Evolutionary conservation across 2,888 invertebrate genomes (phyloP), one percentile per base, ranked within the genome.

Genomic region (Lepidochrysops patricia): DNA sequence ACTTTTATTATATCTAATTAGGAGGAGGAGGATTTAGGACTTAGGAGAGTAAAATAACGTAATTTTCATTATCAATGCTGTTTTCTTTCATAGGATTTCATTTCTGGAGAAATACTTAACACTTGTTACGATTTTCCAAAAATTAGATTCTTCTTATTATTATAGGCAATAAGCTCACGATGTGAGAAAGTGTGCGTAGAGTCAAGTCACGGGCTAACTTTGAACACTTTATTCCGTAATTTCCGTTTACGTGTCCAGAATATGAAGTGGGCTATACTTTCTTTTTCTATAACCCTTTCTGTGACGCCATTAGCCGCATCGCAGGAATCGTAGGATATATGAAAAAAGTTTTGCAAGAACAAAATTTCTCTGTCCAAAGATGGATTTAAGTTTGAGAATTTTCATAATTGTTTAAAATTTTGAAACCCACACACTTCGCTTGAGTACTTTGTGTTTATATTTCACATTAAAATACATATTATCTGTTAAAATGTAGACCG

Each of bases 141-240:
- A n/a, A n/a, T n/a, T n/a, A n/a, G n/a, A n/a, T n/a, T n/a, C n/a
- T n/a, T n/a, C n/a, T n/a, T n/a, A n/a, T n/a, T n/a, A n/a, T n/a
- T n/a, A n/a, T n/a, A n/a, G n/a, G n/a, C n/a, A n/a, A 43, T 43
- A 43, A 12, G 29, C 4, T 9, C 12, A 29, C 19, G 1, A 54
- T 19, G 32, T 54, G 54, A 7, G 54, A 32, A 54, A 54, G 32
- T 50, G 25, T 2, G 19, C 54, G 15, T n/a, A 32, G 15, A 54
- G 32, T 54, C 54, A 4, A 32, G 54, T 54, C 54, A 54, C 54
- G 54, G 32, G 29, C 52, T 26, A 9, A 15, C 54, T 32, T 54
- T 32, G 54, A 54, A 54, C 54, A 54, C 54, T 32, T 9, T 54
- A 32, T 54, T 32, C 32, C 54, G 54, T 54, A 54, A 54, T 54